A percentile compares a stretch with the other conserved stretches of the same genome.
Conservation (phyloP, 2,888 invertebrate genomes). For the Vannuccia rotundouncinata region DNA sequence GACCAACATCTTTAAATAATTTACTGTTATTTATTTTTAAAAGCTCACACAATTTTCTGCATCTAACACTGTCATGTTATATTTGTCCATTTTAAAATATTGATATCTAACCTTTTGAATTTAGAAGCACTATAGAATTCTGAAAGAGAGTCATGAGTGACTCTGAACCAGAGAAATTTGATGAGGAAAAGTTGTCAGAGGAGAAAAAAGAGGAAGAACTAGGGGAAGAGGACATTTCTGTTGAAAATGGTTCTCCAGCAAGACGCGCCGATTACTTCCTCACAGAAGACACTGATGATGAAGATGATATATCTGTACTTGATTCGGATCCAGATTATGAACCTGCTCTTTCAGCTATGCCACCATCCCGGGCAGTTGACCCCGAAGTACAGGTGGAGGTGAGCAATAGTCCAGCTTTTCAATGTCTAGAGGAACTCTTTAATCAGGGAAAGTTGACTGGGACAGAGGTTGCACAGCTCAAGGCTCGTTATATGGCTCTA, state of each 20-base stretch:
- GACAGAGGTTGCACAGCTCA: conserved; percentile 53
- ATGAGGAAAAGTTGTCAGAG: background rate
- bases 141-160: background rate
- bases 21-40: too few relatives aligned
- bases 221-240: too few relatives aligned
- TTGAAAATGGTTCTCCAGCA: too few relatives aligned
- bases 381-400: conserved; percentile 55
- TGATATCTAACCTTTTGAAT: too few relatives aligned
- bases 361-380: conserved; percentile 50
- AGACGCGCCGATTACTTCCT: background rate
- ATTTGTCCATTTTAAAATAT: too few relatives aligned
- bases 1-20: too few relatives aligned
- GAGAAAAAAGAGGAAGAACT: too few relatives aligned
- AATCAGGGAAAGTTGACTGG: conserved; percentile 54
- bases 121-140: too few relatives aligned
- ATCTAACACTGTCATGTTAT: too few relatives aligned
- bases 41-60: too few relatives aligned
- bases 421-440: conserved; percentile 55
- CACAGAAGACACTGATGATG: background rate
- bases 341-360: conserved; percentile 50
- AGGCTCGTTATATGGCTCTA: conserved; percentile 55
- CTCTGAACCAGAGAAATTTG: background rate
- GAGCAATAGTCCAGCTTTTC: conserved; percentile 55
- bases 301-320: background rate
- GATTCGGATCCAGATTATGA: conserved; percentile 43